phyloP scores from a whole-genome alignment of 2,888 invertebrate species.

The Hypomecis punctinalis region DNA sequence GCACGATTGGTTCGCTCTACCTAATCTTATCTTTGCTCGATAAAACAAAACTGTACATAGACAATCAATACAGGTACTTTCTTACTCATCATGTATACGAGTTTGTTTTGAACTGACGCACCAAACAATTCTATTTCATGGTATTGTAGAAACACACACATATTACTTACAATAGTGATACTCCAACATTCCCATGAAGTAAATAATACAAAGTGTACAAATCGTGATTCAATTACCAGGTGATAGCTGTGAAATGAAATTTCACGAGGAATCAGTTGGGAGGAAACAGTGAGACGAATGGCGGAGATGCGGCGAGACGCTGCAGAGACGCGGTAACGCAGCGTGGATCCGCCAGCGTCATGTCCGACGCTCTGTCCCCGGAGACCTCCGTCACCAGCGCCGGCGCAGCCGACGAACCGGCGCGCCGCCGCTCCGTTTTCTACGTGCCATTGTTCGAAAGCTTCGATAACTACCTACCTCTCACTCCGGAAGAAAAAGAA shows the following conservation, averaged over 20 bases:
- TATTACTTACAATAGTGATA: conserved; percentile 43
- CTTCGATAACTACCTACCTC: conserved; percentile 84
- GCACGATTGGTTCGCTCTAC: conserved; percentile 64
- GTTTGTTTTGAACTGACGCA: conserved; percentile 12
- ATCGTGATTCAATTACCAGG: conserved; percentile 56
- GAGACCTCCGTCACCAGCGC: conserved; percentile 63
- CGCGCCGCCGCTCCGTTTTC: conserved; percentile 89
- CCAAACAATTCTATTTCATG: not conserved
- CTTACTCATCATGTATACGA: conserved; percentile 41
- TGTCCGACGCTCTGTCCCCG: conserved; percentile 73
- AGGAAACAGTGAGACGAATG: conserved; percentile 74
- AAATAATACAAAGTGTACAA: conserved; percentile 28
- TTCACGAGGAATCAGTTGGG: conserved; percentile 54
- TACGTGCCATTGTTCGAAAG: conserved; percentile 89
- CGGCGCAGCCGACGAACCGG: conserved; percentile 69
- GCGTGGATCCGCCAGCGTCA: conserved; percentile 74
- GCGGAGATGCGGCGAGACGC: conserved; percentile 67
- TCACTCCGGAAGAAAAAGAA: conserved; percentile 78
- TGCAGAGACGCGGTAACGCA: conserved; percentile 65
- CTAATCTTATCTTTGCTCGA: conserved; percentile 77
- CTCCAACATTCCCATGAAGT: conserved; percentile 53
- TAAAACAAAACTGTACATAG: conserved; percentile 68
- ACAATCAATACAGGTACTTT: conserved; percentile 64
- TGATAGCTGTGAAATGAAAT: conserved; percentile 66
- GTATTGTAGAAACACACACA: not conserved